Evolutionary conservation across 2,888 invertebrate species (phyloP).

Genomic region (Netelia virgata): DNA sequence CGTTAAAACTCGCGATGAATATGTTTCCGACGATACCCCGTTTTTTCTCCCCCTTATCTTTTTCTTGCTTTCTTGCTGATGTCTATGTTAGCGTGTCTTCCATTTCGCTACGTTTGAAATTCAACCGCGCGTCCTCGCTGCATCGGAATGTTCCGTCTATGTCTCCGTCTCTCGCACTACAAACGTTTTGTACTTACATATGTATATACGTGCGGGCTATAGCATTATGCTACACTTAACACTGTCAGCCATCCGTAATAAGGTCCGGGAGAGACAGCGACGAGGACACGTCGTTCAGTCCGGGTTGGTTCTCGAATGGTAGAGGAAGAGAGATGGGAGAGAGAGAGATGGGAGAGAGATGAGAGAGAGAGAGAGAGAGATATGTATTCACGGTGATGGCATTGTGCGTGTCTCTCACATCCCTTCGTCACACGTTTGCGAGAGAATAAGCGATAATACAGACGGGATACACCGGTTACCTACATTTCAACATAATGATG

Average conservation of each 20-base stretch:
- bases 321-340: conserved; percentile 32
- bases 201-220: conserved; percentile 47
- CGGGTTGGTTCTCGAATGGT: background rate
- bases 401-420: conserved; percentile 40
- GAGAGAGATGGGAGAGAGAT: conserved; percentile 37
- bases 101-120: conserved; percentile 43
- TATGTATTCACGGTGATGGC: conserved; percentile 1
- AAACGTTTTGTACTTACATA: conserved; percentile 45
- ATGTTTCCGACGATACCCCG: background rate
- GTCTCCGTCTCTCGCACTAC: conserved; percentile 16
- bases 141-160: conserved; percentile 8
- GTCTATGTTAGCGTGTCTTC: conserved; percentile 15
- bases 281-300: conserved; percentile 54
- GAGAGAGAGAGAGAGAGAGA: conserved; percentile 36
- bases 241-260: conserved; percentile 77
- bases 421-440: conserved; percentile 39
- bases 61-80: conserved; percentile 37
- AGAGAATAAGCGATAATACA: conserved; percentile 34
- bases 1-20: background rate
- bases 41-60: conserved; percentile 5
- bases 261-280: conserved; percentile 66
- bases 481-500: conserved; percentile 31
- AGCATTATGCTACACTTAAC: conserved; percentile 75
- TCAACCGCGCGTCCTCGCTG: conserved; percentile 35
- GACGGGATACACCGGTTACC: conserved; percentile 16